Evolutionary conservation across 2,888 invertebrate species (phyloP), one percentile per base, ranked within the genome.

Genomic region (Macaria liturata): DNA sequence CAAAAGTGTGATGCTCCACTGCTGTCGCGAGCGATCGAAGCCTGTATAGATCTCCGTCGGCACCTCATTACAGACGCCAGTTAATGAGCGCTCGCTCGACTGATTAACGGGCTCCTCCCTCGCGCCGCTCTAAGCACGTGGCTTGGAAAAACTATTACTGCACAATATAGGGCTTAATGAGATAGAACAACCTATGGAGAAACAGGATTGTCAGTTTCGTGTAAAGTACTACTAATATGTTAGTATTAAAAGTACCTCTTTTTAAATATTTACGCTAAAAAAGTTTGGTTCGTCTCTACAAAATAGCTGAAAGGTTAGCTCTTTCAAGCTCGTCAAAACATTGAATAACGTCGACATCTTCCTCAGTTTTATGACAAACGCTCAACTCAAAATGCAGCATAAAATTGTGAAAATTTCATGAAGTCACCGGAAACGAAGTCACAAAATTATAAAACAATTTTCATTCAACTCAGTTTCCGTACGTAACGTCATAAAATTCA

Each of bases 391-490:
- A 65, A 67, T 60, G 50, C 50, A 57, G 45, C 50, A 57, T 48
- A 51, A 52, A 65, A 61, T 46, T 53, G 49, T 54, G 42, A 59
- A 64, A 62, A 60, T 68, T 59, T 66, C 61, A 62, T 68, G 61
- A 68, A 63, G 64, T 62, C 63, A 32, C 56, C 62, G 56, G 59
- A 66, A 65, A 62, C 58, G 62, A 61, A 66, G 61, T 67, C 62
- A 62, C 61, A 63, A 62, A 66, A 68, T 68, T 68, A 66, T 64
- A 64, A 63, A 66, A 66, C 63, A 61, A 68, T 68, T 67, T 68
- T 60, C 64, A 62, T 68, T 65, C 60, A 62, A 62, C 59, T 65
- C 63, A 49, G 53, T 64, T 61, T 56, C 61, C 53, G 64, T 59
- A 60, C 60, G 67, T 65, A 65, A 65, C 61, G 56, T 67, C 67